Evolutionary conservation across 2,888 invertebrate genomes (phyloP).

Genomic region (Dasysyrphus tricinctus): DNA sequence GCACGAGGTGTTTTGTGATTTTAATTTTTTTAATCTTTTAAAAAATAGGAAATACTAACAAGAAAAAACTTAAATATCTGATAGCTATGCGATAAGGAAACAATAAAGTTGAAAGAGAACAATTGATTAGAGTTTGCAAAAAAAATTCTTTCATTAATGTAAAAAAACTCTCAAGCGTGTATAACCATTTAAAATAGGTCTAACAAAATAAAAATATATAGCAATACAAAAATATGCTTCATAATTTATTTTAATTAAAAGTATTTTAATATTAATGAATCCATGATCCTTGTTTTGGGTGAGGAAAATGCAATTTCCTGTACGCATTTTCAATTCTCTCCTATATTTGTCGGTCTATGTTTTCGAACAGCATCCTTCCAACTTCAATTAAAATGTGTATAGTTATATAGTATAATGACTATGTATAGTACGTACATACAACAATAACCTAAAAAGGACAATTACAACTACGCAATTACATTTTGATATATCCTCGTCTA

Average conservation of each 20-base stretch:
- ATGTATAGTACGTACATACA: neutral
- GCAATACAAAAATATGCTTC: neutral
- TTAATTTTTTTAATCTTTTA: slow-evolving; percentile 1
- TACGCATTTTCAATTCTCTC: slow-evolving; percentile 44
- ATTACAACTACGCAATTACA: slow-evolving; percentile 69
- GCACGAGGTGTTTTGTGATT: slow-evolving; percentile 16
- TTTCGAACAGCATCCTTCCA: slow-evolving; percentile 36
- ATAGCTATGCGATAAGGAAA: slow-evolving; percentile 1
- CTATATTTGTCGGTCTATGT: slow-evolving; percentile 23
- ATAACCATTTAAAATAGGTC: too few species aligned
- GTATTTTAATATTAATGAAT: slow-evolving; percentile 44
- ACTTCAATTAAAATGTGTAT: slow-evolving; percentile 60
- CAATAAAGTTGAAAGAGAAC: neutral
- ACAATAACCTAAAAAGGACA: slow-evolving; percentile 58
- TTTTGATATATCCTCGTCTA: slow-evolving; percentile 36
- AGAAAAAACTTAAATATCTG: neutral
- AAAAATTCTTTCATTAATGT: too few species aligned
- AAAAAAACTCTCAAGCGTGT: neutral
- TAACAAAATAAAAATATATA: neutral
- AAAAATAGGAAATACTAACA: neutral
- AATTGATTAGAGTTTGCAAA: neutral
- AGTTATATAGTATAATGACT: neutral
- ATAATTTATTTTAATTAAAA: slow-evolving; percentile 68
- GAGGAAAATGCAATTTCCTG: slow-evolving; percentile 53
- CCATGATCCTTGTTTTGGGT: slow-evolving; percentile 35